Base-by-base conservation (phyloP, 23 tunicate genomes). In the Corella eumyota region DNA sequence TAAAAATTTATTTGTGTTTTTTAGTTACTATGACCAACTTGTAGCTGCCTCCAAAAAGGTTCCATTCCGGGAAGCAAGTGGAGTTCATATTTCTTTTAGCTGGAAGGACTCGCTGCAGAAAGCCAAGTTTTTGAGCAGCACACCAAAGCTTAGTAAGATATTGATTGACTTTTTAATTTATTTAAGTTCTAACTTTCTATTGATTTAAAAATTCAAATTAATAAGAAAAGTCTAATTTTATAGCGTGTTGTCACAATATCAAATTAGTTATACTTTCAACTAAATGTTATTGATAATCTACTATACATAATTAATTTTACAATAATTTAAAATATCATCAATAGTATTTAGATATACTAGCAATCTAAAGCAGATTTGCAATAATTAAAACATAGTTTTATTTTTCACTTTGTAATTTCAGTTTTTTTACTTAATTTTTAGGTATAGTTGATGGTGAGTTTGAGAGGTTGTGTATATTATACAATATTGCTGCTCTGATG, bases 31-130 rank as follows among this genome's bases (percentile, higher is more conserved):
- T 52, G 98, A 91, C 52, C 98, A 91, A 57, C 54, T 91, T 11
- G 59, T 67, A 0, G 69, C 90, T 24, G 81, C 81, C 2, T 68
- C 92, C 7, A 38, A 67, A 46, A 91, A 91, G 70, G 65, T 91
- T 44, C 98, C 98, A 7, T 91, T 91, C 34, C 62, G 74, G 20
- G 98, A 74, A 58, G 72, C 62, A 26, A 86, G 64, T 47, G 90
- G 98, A 24, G 91, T 77, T 19, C 76, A 65, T 70, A 75, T 77
- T 32, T 17, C 69, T 15, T 91, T 91, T 34, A 50, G 83, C 7
- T 91, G 98, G 98, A 91, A 91, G 56, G 79, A 77, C 49, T 72
- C 83, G 4, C 36, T 91, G 46, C 79, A 90, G 38, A 90, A 90
- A 57, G 76, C 69, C 50, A 66, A 72, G 26, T 63, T 86, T 65